Conservation (phyloP, 2,888 invertebrate genomes). For the Drosophila engyochracea region DNA sequence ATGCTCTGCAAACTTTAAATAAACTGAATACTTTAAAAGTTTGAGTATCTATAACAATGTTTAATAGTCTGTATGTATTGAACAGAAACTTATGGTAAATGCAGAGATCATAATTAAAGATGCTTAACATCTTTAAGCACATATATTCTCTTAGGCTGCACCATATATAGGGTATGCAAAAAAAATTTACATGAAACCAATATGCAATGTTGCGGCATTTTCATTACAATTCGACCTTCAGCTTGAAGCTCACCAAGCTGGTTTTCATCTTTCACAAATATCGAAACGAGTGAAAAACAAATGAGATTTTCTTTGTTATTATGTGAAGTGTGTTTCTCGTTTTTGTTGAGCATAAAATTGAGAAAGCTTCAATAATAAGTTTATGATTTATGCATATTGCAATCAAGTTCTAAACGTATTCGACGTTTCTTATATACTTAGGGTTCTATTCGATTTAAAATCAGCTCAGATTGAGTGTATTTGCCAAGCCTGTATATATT, state of each 20-base stretch:
- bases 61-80: neutral
- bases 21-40: neutral
- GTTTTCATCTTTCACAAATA: constrained; percentile 25
- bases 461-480: neutral
- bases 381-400: constrained; percentile 43
- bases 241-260: constrained; percentile 27
- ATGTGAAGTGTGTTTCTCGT: constrained; percentile 14
- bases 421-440: neutral
- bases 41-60: neutral
- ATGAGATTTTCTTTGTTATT: constrained; percentile 42
- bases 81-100: neutral
- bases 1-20: constrained; percentile 12
- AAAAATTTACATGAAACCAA: constrained; percentile 50
- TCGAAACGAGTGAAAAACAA: constrained; percentile 39
- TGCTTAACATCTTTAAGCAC: neutral
- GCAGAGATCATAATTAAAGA: neutral
- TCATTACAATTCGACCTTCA: constrained; percentile 61
- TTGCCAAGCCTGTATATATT: neutral
- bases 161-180: constrained; percentile 27
- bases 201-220: constrained; percentile 57
- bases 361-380: constrained; percentile 31
- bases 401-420: constrained; percentile 13
- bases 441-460: constrained; percentile 3
- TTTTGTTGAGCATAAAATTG: neutral
- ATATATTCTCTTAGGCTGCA: neutral